phyloP scores from a whole-genome alignment of 2,113 vertebrate species.

The Mesembrinibis cayennensis region DNA sequence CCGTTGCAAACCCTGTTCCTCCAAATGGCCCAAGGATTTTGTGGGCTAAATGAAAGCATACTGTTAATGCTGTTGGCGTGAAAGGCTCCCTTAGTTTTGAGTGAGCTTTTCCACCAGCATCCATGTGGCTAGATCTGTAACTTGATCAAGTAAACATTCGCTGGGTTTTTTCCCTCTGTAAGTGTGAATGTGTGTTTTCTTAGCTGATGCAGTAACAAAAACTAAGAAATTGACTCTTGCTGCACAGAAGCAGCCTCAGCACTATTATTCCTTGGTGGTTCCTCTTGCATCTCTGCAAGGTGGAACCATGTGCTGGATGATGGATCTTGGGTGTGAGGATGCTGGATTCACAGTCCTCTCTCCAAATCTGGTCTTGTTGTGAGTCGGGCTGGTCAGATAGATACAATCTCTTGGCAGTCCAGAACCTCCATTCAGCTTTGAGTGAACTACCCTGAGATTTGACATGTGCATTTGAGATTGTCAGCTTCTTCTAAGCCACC shows the following conservation, averaged over 20 bases:
- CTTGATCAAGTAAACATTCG: background rate
- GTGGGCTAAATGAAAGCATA: background rate
- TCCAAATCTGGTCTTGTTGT: background rate
- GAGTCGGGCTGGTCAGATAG: background rate
- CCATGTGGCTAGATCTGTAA: background rate
- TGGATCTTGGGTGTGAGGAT: background rate
- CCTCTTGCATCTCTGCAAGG: background rate
- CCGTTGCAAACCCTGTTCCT: background rate
- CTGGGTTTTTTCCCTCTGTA: background rate
- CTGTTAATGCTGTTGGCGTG: background rate
- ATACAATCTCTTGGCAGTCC: background rate
- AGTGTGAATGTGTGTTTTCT: background rate
- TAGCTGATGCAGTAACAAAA: background rate
- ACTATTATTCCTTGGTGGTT: background rate
- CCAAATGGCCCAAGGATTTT: background rate
- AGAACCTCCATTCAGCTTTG: background rate
- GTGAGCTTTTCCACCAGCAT: background rate
- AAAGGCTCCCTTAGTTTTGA: background rate
- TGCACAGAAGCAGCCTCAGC: background rate
- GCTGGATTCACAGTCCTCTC: background rate
- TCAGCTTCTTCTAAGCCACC: background rate
- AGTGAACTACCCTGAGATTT: background rate
- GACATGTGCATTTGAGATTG: background rate
- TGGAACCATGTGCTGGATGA: background rate
- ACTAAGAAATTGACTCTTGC: background rate